These are phyloP conservation scores for Euzophera pinguis DNA, from an alignment of 2,888 invertebrate genomes.

Conservation along the genomic window DNA sequence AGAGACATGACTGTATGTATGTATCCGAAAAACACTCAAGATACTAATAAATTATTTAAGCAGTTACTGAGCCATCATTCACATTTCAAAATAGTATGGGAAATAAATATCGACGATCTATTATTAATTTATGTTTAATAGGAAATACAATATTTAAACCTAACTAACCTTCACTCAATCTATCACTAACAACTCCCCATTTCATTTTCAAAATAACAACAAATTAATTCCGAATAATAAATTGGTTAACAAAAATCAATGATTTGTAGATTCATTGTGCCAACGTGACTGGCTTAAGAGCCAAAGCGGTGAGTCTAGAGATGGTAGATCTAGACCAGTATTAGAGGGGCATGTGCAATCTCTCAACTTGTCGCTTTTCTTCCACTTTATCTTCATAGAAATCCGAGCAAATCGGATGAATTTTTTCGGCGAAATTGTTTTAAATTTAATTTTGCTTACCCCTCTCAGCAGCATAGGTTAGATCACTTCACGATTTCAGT, in stretches of 20 bases:
- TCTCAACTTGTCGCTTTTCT: conserved; percentile 45
- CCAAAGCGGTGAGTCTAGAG: conserved; percentile 78
- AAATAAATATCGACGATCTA: too few species aligned
- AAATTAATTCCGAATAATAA: neutral
- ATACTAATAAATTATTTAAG: too few species aligned
- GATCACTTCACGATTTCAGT: conserved; percentile 9
- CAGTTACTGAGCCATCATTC: too few species aligned
- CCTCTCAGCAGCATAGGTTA: conserved; percentile 30
- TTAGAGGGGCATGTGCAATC: conserved; percentile 64
- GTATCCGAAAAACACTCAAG: too few species aligned
- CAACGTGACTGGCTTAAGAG: conserved; percentile 77
- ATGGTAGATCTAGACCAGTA: conserved; percentile 68
- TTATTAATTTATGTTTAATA: too few species aligned
- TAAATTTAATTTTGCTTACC: conserved; percentile 30
- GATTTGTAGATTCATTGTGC: conserved; percentile 77
- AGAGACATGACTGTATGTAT: too few species aligned
- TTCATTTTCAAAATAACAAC: neutral
- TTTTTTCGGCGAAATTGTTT: neutral
- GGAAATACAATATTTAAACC: neutral
- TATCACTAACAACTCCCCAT: neutral
- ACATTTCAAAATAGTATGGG: too few species aligned
- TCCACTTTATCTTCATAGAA: conserved; percentile 38
- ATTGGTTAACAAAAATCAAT: conserved; percentile 33
- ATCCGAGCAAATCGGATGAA: conserved; percentile 23
- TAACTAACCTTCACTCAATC: conserved; percentile 1